Percentiles rank a stretch among this genome's conserved stretches.
These are phyloP conservation scores for Anabas testudineus DNA, from an alignment of 2,797 vertebrate genomes.

Conservation along the genomic window DNA sequence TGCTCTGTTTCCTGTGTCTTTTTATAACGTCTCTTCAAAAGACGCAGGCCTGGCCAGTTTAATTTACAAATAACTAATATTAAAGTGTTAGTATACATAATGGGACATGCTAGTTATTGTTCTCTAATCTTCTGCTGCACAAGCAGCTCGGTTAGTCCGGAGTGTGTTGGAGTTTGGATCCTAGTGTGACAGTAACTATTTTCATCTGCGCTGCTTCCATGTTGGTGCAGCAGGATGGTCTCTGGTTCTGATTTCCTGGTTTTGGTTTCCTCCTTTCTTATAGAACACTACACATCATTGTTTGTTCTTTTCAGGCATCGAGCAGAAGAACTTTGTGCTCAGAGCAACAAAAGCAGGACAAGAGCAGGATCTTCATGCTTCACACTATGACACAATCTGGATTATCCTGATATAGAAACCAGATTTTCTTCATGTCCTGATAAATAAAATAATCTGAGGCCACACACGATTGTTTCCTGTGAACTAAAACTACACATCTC, in stretches of 20 bases:
- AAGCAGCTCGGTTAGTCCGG: conserved; percentile 3
- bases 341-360: no score
- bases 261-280: conserved; percentile 28
- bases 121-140: no score
- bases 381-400: background rate
- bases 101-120: no score
- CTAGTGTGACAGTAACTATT: conserved; percentile 43
- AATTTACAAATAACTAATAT: no score
- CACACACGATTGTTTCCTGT: no score
- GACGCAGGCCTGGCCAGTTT: conserved; percentile 15
- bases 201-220: conserved; percentile 44
- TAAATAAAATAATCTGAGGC: no score
- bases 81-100: no score
- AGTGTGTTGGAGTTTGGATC: conserved; percentile 20
- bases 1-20: conserved; percentile 56
- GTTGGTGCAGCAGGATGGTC: conserved; percentile 19
- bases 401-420: background rate
- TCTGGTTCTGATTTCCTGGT: conserved; percentile 59
- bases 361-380: background rate
- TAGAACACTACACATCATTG: background rate
- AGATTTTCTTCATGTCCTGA: background rate
- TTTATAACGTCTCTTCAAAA: conserved; percentile 46
- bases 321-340: background rate
- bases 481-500: background rate
- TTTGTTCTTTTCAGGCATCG: background rate